These are phyloP conservation scores for Apteryx owenii DNA, from an alignment of 2,113 vertebrate species.

Conservation along the genomic window DNA sequence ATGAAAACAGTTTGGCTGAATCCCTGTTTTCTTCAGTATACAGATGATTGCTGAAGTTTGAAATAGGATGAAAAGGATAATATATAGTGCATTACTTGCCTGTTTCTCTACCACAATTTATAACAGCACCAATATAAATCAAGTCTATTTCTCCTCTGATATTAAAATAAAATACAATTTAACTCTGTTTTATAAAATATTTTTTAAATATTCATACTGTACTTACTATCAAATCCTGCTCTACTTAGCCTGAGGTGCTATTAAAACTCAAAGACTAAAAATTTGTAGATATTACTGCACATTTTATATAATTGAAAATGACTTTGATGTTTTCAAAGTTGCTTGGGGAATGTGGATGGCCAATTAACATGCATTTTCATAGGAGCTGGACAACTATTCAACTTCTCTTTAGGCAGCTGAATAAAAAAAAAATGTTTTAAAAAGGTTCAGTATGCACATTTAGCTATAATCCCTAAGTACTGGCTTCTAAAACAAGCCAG, in stretches of 20 bases:
- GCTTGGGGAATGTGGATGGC: neutral
- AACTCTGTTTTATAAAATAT: neutral
- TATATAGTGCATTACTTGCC: conserved; percentile 5
- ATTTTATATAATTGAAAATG: neutral
- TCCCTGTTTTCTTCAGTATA: neutral
- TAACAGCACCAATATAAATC: conserved; percentile 13
- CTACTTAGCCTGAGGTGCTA: neutral
- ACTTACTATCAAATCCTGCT: neutral
- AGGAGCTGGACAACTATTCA: neutral
- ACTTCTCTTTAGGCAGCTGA: neutral
- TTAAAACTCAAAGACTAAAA: neutral
- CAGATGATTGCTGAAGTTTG: neutral
- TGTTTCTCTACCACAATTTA: conserved; percentile 30
- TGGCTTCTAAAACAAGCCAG: neutral
- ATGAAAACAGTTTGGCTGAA: neutral
- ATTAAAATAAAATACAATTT: conserved; percentile 29
- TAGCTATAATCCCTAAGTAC: neutral
- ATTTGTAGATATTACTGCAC: neutral
- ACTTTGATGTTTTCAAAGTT: conserved; percentile 10
- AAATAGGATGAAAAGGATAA: conserved; percentile 51
- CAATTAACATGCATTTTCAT: neutral
- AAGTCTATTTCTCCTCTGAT: conserved; percentile 6
- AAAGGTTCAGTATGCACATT: neutral
- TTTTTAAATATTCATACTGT: neutral
- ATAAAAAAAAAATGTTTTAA: neutral